Percentiles rank a stretch among this genome's conserved stretches.
These are phyloP conservation scores for Penelope pileata DNA, from an alignment of 2,113 vertebrate genomes.

Conservation along the genomic window DNA sequence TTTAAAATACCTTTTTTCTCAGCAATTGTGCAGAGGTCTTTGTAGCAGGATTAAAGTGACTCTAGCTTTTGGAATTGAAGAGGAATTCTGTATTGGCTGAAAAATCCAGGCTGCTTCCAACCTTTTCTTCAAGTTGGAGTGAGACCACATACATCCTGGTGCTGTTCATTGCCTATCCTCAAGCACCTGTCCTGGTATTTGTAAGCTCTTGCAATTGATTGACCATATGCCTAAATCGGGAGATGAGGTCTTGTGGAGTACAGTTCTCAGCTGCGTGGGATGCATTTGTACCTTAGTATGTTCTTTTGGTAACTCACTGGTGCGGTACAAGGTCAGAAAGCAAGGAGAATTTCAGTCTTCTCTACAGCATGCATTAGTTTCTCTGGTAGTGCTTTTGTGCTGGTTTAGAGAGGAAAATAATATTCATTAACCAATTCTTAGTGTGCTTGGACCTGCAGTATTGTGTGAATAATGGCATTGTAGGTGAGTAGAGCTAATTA, in stretches of 20 bases:
- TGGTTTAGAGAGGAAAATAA: neutral
- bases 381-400: neutral
- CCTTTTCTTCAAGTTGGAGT: neutral
- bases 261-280: neutral
- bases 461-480: rapidly evolving
- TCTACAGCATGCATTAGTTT: neutral
- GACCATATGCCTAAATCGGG: neutral
- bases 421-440: neutral
- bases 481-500: neutral
- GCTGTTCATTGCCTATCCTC: neutral
- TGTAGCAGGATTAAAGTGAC: neutral
- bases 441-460: neutral
- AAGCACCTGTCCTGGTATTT: neutral
- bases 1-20: neutral
- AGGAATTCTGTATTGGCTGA: neutral
- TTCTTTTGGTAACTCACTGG: neutral
- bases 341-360: neutral
- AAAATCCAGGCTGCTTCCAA: neutral
- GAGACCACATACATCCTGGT: neutral
- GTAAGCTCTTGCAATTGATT: neutral
- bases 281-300: rapidly evolving
- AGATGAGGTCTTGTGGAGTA: neutral
- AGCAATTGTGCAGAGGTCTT: neutral
- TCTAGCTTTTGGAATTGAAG: neutral
- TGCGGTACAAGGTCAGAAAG: neutral